Percentiles rank a stretch among this genome's conserved stretches.
Evolutionary conservation across 2,113 vertebrate species (phyloP).

Genomic region (Lepus americanus): DNA sequence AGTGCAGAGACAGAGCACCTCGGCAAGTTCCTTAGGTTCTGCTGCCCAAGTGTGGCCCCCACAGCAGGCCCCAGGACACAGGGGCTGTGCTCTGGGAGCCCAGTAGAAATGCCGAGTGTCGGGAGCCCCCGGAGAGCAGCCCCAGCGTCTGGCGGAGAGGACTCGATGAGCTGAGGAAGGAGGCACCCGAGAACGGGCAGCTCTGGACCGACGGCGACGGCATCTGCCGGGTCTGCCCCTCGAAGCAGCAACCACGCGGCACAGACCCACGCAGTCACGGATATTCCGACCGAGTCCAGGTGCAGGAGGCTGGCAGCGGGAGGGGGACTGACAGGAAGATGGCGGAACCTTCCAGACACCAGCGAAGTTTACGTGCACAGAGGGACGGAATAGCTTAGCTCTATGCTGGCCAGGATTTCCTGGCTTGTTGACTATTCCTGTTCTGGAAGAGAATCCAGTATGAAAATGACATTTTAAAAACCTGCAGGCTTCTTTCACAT

Average conservation of each 20-base stretch:
- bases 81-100: too few species aligned
- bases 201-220: background rate
- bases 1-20: too few species aligned
- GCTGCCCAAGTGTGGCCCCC: too few species aligned
- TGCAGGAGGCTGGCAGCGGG: background rate
- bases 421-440: constrained; percentile 67
- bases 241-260: background rate
- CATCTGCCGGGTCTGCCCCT: background rate
- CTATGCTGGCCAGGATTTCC: constrained; percentile 66
- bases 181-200: background rate
- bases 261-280: background rate
- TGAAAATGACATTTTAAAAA: constrained; percentile 79
- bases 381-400: constrained; percentile 35
- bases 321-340: background rate
- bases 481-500: constrained; percentile 36
- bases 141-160: too few species aligned
- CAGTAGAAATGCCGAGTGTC: too few species aligned
- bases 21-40: too few species aligned
- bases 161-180: fast-evolving
- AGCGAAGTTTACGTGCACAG: background rate
- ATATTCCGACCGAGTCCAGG: background rate
- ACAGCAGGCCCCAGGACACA: too few species aligned
- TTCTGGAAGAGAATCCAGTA: constrained; percentile 72
- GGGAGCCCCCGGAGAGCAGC: too few species aligned
- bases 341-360: background rate